Percentiles rank a stretch among this genome's conserved stretches.
Evolutionary conservation across 2,113 vertebrate species (phyloP).

Genomic region (Pachyramphus minor): DNA sequence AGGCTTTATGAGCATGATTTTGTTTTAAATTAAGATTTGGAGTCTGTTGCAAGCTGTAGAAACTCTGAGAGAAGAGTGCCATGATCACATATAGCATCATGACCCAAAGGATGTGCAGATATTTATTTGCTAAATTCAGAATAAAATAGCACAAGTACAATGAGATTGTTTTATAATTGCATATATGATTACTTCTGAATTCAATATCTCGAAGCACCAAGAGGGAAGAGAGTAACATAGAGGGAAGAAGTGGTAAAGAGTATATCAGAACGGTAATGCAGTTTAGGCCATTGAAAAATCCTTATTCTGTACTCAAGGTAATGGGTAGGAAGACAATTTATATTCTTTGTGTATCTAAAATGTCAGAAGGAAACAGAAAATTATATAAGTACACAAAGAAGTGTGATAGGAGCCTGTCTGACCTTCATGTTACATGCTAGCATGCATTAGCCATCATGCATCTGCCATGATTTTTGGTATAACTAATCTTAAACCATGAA

Average conservation of each 20-base stretch:
- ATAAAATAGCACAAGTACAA: background rate
- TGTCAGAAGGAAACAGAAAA: background rate
- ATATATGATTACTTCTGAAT: background rate
- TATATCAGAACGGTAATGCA: background rate
- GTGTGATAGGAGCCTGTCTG: background rate
- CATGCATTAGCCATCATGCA: accelerated
- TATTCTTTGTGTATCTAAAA: background rate
- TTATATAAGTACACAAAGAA: background rate
- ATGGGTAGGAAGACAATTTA: background rate
- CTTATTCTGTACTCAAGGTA: accelerated
- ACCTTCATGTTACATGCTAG: background rate
- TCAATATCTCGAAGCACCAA: background rate
- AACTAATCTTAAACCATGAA: background rate
- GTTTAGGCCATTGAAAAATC: background rate
- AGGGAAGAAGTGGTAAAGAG: background rate
- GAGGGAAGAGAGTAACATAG: background rate
- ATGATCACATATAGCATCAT: accelerated
- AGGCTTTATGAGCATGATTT: background rate
- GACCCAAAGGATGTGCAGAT: background rate
- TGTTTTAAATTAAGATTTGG: constrained; percentile 21
- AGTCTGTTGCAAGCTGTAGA: background rate
- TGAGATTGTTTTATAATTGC: background rate
- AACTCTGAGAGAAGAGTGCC: background rate
- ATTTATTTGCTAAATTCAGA: background rate
- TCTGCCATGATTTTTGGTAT: background rate